These are phyloP conservation scores for Mesopsocus fuscifrons DNA, from an alignment of 2,888 invertebrate species.

Conservation along the genomic window DNA sequence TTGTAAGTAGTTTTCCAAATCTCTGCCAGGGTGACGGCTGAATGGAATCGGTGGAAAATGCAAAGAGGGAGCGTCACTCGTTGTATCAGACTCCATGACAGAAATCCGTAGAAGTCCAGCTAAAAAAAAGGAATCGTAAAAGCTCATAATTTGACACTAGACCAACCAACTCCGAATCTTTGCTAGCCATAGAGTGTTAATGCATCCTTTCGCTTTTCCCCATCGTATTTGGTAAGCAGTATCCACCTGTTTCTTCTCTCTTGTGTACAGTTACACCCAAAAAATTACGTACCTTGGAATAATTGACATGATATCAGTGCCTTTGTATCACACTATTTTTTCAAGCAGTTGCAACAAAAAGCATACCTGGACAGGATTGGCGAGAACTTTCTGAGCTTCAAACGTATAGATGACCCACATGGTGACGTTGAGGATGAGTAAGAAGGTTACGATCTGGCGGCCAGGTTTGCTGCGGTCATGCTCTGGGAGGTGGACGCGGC, in stretches of 20 bases:
- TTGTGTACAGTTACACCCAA: no score
- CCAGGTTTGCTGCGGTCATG: constrained; percentile 90
- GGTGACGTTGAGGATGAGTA: constrained; percentile 86
- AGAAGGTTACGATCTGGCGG: constrained; percentile 85
- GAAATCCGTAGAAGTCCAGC: constrained; percentile 79
- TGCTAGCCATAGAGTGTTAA: no score
- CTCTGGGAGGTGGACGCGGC: constrained; percentile 77
- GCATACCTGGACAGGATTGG: constrained; percentile 64
- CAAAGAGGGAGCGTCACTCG: constrained; percentile 83
- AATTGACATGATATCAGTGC: no score
- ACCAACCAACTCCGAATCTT: no score
- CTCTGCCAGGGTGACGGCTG: constrained; percentile 83
- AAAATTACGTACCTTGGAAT: no score
- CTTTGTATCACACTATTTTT: no score
- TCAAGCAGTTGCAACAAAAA: no score
- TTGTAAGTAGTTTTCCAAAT: constrained; percentile 94
- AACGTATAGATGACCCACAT: constrained; percentile 95
- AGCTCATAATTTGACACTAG: not conserved
- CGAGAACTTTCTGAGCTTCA: constrained; percentile 82
- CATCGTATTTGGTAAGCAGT: no score
- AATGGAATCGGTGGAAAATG: constrained; percentile 93
- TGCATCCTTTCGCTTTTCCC: no score
- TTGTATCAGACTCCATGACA: constrained; percentile 85
- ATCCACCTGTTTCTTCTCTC: no score
- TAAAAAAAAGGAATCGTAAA: constrained; percentile 27